These are phyloP conservation scores for Porites rus DNA, from an alignment of 92 coral and sea anemone species.

Conservation along the genomic window DNA sequence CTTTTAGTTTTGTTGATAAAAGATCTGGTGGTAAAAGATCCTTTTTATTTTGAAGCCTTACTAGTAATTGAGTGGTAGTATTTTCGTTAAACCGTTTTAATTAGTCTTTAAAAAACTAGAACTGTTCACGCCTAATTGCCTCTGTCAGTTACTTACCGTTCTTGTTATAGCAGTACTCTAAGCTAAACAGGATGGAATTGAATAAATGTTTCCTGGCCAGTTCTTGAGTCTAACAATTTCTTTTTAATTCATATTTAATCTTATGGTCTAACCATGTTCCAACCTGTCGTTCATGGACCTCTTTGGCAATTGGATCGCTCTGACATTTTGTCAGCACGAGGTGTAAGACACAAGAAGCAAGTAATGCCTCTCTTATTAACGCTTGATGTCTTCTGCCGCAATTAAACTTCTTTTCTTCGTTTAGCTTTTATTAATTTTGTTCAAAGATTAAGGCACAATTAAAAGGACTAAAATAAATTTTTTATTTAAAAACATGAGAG, in stretches of 20 bases:
- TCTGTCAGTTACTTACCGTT: background rate
- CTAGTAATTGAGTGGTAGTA: too few species aligned
- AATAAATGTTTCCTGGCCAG: background rate
- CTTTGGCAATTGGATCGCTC: conserved; percentile 8
- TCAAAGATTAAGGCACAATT: too few species aligned
- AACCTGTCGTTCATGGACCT: conserved; percentile 3
- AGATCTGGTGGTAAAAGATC: too few species aligned
- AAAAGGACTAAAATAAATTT: too few species aligned
- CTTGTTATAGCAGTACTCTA: background rate
- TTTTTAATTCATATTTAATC: background rate
- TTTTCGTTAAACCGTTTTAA: too few species aligned
- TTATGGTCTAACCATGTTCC: background rate
- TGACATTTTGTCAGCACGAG: background rate
- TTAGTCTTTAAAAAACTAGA: too few species aligned
- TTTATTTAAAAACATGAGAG: too few species aligned
- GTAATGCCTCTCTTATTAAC: background rate
- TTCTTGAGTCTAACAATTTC: background rate
- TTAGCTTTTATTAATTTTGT: too few species aligned
- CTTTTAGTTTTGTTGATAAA: too few species aligned
- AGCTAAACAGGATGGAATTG: background rate
- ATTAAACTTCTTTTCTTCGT: too few species aligned
- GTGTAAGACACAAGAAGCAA: conserved; percentile 19
- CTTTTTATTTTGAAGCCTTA: too few species aligned
- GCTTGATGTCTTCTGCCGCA: too few species aligned
- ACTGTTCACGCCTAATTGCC: background rate